phyloP scores from a whole-genome alignment of 1,140 invertebrate genomes.

The Musca domestica region DNA sequence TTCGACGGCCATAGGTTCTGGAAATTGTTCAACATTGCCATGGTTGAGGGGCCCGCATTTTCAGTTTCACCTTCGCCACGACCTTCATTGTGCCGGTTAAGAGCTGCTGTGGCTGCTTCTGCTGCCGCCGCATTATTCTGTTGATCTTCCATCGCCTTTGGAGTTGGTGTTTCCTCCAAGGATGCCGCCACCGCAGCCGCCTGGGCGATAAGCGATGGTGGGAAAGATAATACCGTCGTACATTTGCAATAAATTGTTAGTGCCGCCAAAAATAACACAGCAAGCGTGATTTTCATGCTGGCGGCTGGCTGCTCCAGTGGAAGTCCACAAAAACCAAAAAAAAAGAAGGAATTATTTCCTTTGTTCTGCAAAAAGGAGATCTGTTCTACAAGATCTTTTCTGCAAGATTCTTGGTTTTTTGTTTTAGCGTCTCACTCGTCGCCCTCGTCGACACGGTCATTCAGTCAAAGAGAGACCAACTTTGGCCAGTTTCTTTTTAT shows the following conservation, averaged over 20 bases:
- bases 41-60: neutral
- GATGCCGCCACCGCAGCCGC: constrained; percentile 40
- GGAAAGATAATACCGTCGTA: constrained; percentile 50
- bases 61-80: too few relatives aligned
- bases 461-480: neutral
- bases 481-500: neutral
- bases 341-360: neutral
- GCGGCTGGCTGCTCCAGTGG: too few relatives aligned
- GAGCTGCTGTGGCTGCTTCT: neutral
- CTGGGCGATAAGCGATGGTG: constrained; percentile 52
- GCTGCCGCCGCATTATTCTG: neutral
- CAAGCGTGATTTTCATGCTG: constrained; percentile 47
- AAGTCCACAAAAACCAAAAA: neutral
- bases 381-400: neutral
- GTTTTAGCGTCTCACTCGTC: neutral
- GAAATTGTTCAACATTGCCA: neutral
- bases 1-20: constrained; percentile 10
- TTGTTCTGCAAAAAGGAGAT: neutral
- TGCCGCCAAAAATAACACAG: constrained; percentile 41
- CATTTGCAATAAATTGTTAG: constrained; percentile 50
- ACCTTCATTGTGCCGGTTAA: neutral
- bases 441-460: neutral
- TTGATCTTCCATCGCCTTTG: neutral
- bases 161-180: constrained; percentile 34
- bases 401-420: neutral